phyloP scores from a whole-genome alignment of 2,113 vertebrate species.

The Lamprotornis superbus region DNA sequence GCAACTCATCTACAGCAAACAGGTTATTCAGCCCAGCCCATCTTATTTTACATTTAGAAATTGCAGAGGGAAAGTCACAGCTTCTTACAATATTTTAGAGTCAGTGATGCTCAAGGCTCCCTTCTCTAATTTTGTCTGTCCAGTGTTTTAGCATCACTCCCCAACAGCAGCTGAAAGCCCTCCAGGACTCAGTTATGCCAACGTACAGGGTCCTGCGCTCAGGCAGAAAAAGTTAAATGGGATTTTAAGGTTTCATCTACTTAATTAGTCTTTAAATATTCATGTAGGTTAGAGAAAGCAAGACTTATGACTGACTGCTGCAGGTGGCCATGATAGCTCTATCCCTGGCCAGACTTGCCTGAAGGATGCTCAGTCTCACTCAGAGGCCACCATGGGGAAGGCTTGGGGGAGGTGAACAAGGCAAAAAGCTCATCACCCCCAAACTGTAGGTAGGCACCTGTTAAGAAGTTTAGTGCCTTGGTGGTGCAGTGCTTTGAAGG shows the following conservation, averaged over 20 bases:
- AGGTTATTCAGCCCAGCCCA: not conserved
- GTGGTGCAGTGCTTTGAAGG: not conserved
- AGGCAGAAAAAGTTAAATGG: not conserved
- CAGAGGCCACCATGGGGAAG: not conserved
- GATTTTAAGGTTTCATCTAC: not conserved
- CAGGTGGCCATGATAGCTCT: not conserved
- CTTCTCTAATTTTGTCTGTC: not conserved
- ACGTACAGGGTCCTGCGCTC: not conserved
- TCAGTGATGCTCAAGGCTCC: not conserved
- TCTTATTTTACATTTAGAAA: not conserved
- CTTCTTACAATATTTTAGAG: not conserved
- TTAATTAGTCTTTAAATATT: constrained; percentile 30
- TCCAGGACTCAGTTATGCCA: not conserved
- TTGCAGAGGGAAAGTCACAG: not conserved
- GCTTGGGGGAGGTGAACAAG: not conserved
- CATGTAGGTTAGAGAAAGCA: constrained; percentile 8
- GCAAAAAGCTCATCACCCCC: not conserved
- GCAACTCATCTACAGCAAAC: not conserved
- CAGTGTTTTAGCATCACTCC: not conserved
- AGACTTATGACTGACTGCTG: not conserved
- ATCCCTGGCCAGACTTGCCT: not conserved
- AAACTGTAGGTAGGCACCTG: not conserved
- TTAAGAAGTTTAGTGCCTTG: not conserved
- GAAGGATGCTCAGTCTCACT: not conserved
- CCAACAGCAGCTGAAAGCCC: not conserved